Evolutionary conservation across 2,888 invertebrate species (phyloP), one percentile per base, ranked within the genome.

Genomic region (Eledona agricola): DNA sequence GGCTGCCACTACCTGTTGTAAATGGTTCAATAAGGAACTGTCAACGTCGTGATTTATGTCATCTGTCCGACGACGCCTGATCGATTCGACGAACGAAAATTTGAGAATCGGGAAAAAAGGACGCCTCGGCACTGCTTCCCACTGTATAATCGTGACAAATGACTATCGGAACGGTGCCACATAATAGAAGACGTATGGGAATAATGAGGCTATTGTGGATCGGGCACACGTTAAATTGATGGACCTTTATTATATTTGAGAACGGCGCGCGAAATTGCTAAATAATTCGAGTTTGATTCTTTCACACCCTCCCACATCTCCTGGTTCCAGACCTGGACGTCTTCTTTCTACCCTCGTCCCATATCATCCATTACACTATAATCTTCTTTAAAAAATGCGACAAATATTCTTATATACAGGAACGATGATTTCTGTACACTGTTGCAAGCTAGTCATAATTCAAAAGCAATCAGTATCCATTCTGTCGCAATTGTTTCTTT

Each of bases 201-300:
- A 58, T 60, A 60, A 61, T 60, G 61, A 62, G 62, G 54, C 57
- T 53, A 64, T 65, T 66, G 64, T 64, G 57, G 45, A 58, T 31
- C 57, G 55, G 60, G 65, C 67, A 65, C 65, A 63, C 67, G 64
- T 59, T 63, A 60, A 63, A 65, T 64, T 64, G 64, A 64, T 63
- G 62, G 57, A 37, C 31, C 46, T 51, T 51, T 46, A 55, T 55
- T 46, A 51, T 42, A 28, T 37, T 47, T 20, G 47, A 45, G 42
- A 42, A 31, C 42, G 29, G 9, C 25, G 42, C 42, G 42, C 42
- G 42, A 42, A 42, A 42, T 42, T 42, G 42, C 29, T 42, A 42
- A 42, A 42, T 42, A 42, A 42, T 29, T 42, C 42, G n/a, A n/a
- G n/a, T n/a, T n/a, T n/a, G n/a, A n/a, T n/a, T n/a, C n/a, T n/a